Base-by-base conservation (phyloP, 2,797 vertebrate species). In the Podargus strigoides region DNA sequence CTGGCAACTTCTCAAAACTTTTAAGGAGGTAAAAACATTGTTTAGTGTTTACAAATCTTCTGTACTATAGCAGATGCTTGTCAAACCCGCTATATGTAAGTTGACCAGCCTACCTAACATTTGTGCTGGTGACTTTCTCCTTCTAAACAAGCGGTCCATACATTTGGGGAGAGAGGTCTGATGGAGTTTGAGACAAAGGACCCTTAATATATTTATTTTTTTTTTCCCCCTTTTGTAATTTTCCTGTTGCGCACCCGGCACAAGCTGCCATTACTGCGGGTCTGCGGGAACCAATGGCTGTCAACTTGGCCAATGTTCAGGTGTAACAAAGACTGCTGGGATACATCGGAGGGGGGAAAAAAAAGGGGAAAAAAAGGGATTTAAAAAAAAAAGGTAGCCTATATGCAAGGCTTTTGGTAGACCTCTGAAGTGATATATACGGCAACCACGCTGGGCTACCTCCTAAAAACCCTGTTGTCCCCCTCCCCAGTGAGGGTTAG, bases 1-100 rank as follows among this genome's bases (percentile, higher is more conserved):
- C 97, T 98, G 98, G 98, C 98, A 97, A 98, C 96, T 98, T 97
- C 97, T 98, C 98, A 98, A 97, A 97, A 98, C 96, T 98, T 98
- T 98, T 98, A 97, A 98, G 96, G 97, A 97, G 97, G 97, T 97
- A 98, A 97, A 98, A 98, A 98, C 97, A 97, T 97, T 97, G 97
- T 98, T 98, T 97, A 94, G 96, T 98, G 97, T 98, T 97, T 98
- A 97, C 97, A 98, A 97, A 98, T 97, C 97, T 97, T 97, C 96
- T 90, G 97, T 93, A 94, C 97, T 96, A 90, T 94, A 97, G 95
- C 97, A 98, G 97, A 97, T 97, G 97, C 97, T 97, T 95, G 97
- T 97, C 97, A 97, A 97, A 95, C 95, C 95, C 95, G 72, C 95
- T 95, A 95, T 84, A 95, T 82, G 41, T 92, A 96, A 85, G 96